Percentiles rank a stretch among this genome's conserved stretches.
Conservation (phyloP, 2,113 vertebrate species). For the Salvelinus namaycush region DNA sequence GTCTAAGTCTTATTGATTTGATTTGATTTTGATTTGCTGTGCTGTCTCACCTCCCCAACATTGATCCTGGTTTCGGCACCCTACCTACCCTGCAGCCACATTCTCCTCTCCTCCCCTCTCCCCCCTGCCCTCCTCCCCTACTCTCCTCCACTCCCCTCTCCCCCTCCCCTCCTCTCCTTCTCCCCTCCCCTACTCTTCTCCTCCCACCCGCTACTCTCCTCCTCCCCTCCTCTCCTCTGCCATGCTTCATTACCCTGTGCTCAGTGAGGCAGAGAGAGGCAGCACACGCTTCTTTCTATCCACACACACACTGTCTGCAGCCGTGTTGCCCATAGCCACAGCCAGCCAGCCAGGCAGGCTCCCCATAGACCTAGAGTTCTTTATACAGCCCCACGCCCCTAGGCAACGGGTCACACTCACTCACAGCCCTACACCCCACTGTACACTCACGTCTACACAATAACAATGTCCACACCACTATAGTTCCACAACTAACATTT, state of each 20-base stretch:
- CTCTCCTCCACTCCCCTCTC: not conserved
- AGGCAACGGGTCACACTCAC: slow-evolving; percentile 50
- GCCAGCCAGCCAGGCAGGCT: slow-evolving; percentile 37
- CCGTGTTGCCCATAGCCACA: slow-evolving; percentile 40
- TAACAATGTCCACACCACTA: not conserved
- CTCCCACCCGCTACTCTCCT: slow-evolving; percentile 45
- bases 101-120: slow-evolving; percentile 30
- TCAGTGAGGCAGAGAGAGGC: slow-evolving; percentile 69
- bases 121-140: not conserved
- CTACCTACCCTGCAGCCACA: slow-evolving; percentile 26
- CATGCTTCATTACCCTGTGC: slow-evolving; percentile 75
- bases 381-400: slow-evolving; percentile 45
- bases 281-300: slow-evolving; percentile 71
- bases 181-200: slow-evolving; percentile 35
- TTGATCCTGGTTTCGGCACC: too few species aligned
- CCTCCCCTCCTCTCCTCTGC: slow-evolving; percentile 52
- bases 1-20: too few species aligned
- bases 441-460: slow-evolving; percentile 9
- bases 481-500: too few species aligned
- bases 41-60: too few species aligned
- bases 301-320: slow-evolving; percentile 65
- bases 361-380: slow-evolving; percentile 44
- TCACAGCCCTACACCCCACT: too few species aligned
- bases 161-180: not conserved
- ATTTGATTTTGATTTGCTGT: too few species aligned